These are phyloP conservation scores for Steinernema khuongi DNA, from an alignment of 1,140 invertebrate species.

Conservation along the genomic window DNA sequence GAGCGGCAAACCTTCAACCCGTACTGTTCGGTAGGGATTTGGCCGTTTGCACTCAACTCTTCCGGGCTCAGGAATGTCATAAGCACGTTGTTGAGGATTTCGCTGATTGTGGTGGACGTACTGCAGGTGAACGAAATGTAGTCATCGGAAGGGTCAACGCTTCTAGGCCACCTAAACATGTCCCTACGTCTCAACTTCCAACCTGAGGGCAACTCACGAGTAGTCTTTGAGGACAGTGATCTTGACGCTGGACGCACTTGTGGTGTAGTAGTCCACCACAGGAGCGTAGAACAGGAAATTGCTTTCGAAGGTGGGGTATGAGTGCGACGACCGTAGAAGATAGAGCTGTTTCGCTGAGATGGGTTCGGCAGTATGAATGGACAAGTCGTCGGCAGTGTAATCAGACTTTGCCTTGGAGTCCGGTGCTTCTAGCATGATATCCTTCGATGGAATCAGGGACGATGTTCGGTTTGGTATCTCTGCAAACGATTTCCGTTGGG, in stretches of 20 bases:
- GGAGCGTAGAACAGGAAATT: conserved; percentile 25
- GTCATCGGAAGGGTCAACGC: neutral
- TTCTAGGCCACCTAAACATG: conserved; percentile 25
- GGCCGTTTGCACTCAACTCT: neutral
- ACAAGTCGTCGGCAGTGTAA: no score
- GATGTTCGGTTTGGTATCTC: no score
- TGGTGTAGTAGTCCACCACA: conserved; percentile 27
- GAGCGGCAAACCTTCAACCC: conserved; percentile 26
- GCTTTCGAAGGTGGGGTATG: neutral
- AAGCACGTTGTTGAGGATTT: conserved; percentile 8
- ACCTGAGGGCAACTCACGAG: conserved; percentile 7
- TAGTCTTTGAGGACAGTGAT: conserved; percentile 28
- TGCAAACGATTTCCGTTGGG: no score
- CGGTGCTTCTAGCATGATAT: no score
- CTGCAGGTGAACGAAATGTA: conserved; percentile 21
- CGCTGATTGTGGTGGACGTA: conserved; percentile 12
- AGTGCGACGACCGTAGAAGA: conserved; percentile 3
- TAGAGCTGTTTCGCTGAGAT: neutral
- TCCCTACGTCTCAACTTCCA: neutral
- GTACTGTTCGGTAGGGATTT: conserved; percentile 12
- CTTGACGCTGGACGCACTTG: conserved; percentile 25
- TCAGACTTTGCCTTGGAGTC: no score
- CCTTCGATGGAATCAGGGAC: no score
- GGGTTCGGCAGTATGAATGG: conserved; percentile 12
- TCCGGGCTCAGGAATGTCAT: conserved; percentile 25